Base-by-base conservation (phyloP, 2,113 vertebrate species). In the Pogona vitticeps region DNA sequence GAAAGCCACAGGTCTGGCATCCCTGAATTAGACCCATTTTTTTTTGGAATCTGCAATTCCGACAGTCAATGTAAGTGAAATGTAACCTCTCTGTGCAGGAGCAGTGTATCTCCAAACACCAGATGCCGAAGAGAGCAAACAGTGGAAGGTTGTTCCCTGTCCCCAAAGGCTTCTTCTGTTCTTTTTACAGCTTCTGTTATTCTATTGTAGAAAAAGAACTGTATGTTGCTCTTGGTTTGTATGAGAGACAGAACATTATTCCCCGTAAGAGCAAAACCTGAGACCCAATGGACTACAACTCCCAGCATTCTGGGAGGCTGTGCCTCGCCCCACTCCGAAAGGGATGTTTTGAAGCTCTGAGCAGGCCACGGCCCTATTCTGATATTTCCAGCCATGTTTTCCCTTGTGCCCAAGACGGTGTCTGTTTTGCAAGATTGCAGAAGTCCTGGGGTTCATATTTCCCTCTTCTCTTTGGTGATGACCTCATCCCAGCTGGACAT, bases 401-500 rank as follows among this genome's bases (percentile, higher is more conserved):
- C 72, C 72, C n/a, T 5, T 75, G 2, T 40, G 72, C 73, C 26
- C 46, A 5, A 14, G 6, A 15, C 12, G 73, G 38, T 42, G 23
- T 26, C 18, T 71, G 18, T 26, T 65, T 26, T 65, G 31, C 28
- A 21, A 18, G 28, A 17, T 56, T 31, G 2, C 20, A 38, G 15
- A 42, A 28, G 6, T 46, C 2, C 15, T 23, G 4, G 20, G 23
- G 8, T 15, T 76, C 71, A 28, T 3, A 17, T 42, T 81, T 67
- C 38, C 3, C 15, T 31, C 67, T 3, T 38, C 28, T 14, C 21
- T 56, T 58, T 1, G n/a, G 46, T 79, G 84, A 59, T 79, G 84
- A 71, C 33, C 46, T 79, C 76, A 86, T 79, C 76, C 76, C 76
- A 71, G 65, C 65, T 71, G 84, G 65, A 40, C 38, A 23, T 26